Evolutionary conservation across 2,797 vertebrate genomes (phyloP), one percentile per base, ranked within the genome.

Genomic region (Florisuga fusca): DNA sequence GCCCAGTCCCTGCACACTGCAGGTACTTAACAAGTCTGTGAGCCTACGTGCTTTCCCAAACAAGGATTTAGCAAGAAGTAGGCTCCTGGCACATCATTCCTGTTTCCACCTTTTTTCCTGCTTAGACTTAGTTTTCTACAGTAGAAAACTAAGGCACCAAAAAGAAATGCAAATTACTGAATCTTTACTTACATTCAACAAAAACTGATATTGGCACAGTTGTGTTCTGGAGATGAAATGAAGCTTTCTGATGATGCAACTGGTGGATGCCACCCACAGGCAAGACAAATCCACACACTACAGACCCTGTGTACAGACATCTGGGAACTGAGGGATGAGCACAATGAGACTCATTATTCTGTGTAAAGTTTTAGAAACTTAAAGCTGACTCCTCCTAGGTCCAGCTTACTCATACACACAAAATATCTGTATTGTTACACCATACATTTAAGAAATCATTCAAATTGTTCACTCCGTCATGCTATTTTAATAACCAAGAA

Each of bases 401-500:
- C 67, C 36, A 54, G 20, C 43, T 87, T 75, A 63, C 31, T 82
- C 36, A 51, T 67, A 64, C 17, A 25, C 66, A 61, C 61, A 93
- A 93, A 93, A 76, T 48, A 69, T 45, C 54, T 94, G 58, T 78
- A 51, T 73, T 61, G 51, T 91, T 90, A 75, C 31, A 75, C 69
- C 72, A 61, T 74, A 64, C 15, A 31, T 64, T 89, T 80, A 84
- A 6, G n/a, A 75, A 93, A 81, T 62, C 0, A 33, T 75, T 75
- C 48, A 48, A 75, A 19, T 62, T 78, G 26, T 62, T 94, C 76
- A 54, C 43, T 84, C 29, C 3, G n/a, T 89, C 41, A 38, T 73
- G 84, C 11, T 3, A 8, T 81, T 87, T 91, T 75, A 91, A 86
- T 58, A 94, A 84, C 31, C 36, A 51, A 91, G 69, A 25, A 86